Evolutionary conservation across 2,113 vertebrate genomes (phyloP), one percentile per base, ranked within the genome.

Genomic region (Steatornis caripensis): DNA sequence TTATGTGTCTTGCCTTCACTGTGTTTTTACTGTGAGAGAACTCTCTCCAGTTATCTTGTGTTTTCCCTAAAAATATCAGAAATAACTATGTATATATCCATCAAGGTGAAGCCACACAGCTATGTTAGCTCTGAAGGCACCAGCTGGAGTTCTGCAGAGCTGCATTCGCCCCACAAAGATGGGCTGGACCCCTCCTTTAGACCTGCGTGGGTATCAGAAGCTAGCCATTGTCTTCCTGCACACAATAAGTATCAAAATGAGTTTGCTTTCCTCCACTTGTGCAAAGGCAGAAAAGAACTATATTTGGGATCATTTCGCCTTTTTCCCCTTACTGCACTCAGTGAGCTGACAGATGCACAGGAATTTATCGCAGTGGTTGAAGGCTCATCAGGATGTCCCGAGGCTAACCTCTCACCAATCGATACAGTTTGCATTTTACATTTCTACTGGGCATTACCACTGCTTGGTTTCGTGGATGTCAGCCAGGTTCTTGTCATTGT

Each of bases 111-210:
- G 26, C 36, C 55, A 29, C 15, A 39, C 8, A 1, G 2, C 48
- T 43, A 1, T 54, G 13, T 65, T 82, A 74, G 64, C 15, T 66
- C 32, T 20, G 46, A 30, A 64, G 34, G 6, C 6, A 10, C 13
- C 62, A 19, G 4, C 15, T 70, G 51, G 37, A 49, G 6, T n/a
- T 78, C 18, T 88, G 21, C 62, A 51, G 53, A 53, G 8, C 23
- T 51, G 18, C 21, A 7, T 80, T 65, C 4, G 6, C 9, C 23
- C 12, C 32, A 18, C 0, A 0, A 58, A 13, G 17, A 36, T 1
- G 4, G 12, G 6, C 6, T 2, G 3, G 54, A 82, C 18, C 7
- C 27, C 4, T 32, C 46, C 15, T 69, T 72, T 46, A 57, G 5
- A 4, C 17, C 8, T 32, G 11, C 32, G n/a, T 1, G 5, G 36